Evolutionary conservation across 2,888 invertebrate species (phyloP), one percentile per base, ranked within the genome.

Genomic region (Syrista parreyssii): DNA sequence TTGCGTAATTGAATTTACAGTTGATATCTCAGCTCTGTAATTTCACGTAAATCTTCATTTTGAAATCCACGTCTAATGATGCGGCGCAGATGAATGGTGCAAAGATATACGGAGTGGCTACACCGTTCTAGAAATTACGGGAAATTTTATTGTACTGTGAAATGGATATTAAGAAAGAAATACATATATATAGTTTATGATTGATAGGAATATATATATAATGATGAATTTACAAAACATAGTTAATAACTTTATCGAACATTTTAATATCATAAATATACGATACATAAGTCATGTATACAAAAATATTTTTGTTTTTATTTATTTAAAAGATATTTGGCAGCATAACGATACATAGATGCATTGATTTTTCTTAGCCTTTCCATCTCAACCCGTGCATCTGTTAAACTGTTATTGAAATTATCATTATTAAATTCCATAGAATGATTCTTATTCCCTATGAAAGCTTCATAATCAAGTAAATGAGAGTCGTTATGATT

Each of bases 361-460:
- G 82, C 68, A 76, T 91, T 91, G 32, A 86, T 85, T 40, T 82
- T 88, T 75, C 82, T 88, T 9, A 90, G 79, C 31, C 68, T 84
- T 15, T 87, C 81, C 31, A 88, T 86, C 76, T 90, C 88, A 0
- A 79, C 80, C 40, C 74, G 79, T 74, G 84, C 80, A 31, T 87
- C 82, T 4, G 79, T 77, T 4, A 87, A 71, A 73, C 82, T 82
- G 1, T 55, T 23, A 55, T 23, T 55, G 23, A 23, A 55, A 23
- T 55, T 23, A 55, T 55, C 55, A 55, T 55, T 55, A 23, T 55
- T 55, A 23, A 55, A 9, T 55, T 23, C 55, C 23, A 55, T 55
- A 23, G 55, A 55, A 55, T 55, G 23, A 55, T 55, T 55, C 23
- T 55, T 23, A 12, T 69, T 75, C 6, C 82, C 78, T 3, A 79